These are phyloP conservation scores for Drosophila nr. perissopoda DNA, from an alignment of 2,888 invertebrate species.

Conservation along the genomic window DNA sequence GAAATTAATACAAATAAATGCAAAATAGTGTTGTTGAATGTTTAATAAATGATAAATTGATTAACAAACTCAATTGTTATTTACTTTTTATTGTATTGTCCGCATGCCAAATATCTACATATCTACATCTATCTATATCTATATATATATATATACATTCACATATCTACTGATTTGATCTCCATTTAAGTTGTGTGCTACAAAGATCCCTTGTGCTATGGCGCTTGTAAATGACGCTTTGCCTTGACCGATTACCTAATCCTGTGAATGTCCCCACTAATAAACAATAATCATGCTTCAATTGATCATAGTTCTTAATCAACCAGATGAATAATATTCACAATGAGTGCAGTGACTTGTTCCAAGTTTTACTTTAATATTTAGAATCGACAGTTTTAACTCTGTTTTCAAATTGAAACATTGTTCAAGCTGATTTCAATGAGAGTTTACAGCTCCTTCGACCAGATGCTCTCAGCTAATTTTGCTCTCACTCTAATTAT, in stretches of 20 bases:
- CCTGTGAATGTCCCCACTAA: conserved; percentile 37
- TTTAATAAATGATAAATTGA: conserved; percentile 71
- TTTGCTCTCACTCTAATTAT: neutral
- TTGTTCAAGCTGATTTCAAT: neutral
- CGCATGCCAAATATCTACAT: conserved; percentile 48
- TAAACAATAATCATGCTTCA: conserved; percentile 13
- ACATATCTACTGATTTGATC: conserved; percentile 14
- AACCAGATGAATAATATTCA: neutral
- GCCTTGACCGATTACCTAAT: conserved; percentile 41
- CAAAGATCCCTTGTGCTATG: conserved; percentile 38
- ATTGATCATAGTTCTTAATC: neutral
- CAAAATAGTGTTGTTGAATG: conserved; percentile 70
- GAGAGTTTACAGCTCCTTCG: neutral
- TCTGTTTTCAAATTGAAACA: neutral
- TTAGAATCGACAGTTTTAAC: neutral
- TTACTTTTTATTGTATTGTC: conserved; percentile 54
- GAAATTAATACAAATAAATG: conserved; percentile 46
- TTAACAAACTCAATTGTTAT: conserved; percentile 63
- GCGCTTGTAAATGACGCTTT: conserved; percentile 56
- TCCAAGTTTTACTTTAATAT: neutral
- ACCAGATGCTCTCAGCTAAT: neutral
- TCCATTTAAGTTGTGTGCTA: conserved; percentile 33
- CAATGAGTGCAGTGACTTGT: neutral
- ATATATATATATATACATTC: conserved; percentile 2
- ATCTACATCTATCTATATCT: conserved; percentile 8